Conservation (phyloP, 2,797 vertebrate genomes). For the Hydrophis major region DNA sequence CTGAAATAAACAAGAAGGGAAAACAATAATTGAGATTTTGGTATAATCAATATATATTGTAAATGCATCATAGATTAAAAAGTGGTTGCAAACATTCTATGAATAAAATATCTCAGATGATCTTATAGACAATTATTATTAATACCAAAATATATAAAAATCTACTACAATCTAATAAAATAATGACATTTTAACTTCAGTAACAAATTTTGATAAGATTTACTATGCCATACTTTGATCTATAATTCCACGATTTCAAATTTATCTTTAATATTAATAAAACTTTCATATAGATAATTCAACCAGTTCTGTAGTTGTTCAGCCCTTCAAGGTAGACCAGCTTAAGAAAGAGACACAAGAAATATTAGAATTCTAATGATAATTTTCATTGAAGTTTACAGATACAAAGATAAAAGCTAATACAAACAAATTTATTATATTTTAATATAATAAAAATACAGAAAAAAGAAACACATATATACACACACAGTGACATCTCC, state of each 20-base stretch:
- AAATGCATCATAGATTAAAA: background rate
- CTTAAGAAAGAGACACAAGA: background rate
- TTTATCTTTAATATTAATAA: background rate
- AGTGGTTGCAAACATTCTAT: background rate
- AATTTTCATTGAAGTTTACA: background rate
- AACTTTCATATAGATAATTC: background rate
- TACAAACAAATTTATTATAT: background rate
- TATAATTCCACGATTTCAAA: background rate
- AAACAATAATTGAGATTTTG: background rate
- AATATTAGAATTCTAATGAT: background rate
- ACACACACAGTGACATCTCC: background rate
- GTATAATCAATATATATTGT: background rate
- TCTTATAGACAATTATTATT: background rate
- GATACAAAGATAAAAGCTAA: background rate
- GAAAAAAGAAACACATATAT: background rate
- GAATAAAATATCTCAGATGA: background rate
- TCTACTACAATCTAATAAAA: background rate
- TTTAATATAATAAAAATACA: background rate
- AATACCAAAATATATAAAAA: background rate
- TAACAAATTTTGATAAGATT: background rate
- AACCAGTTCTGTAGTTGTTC: background rate
- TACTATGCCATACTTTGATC: background rate
- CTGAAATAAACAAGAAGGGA: background rate
- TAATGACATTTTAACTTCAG: background rate
- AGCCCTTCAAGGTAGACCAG: background rate